Conservation (phyloP, 2,888 invertebrate genomes). For the Xylota segnis region DNA sequence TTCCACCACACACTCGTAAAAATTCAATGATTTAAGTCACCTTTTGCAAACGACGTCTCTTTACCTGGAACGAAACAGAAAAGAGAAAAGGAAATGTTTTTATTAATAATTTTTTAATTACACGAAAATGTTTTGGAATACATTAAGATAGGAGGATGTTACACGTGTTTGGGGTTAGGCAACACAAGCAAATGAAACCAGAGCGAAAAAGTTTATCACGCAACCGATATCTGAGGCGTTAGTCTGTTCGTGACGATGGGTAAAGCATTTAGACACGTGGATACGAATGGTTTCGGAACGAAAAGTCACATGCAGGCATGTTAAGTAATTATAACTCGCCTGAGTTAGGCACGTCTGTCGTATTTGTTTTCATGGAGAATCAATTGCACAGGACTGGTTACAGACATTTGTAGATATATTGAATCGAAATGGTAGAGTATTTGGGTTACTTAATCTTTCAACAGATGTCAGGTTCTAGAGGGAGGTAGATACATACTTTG, state of each 20-base stretch:
- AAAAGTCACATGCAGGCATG: constrained; percentile 22
- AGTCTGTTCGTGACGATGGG: neutral
- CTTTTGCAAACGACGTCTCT: constrained; percentile 56
- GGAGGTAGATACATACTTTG: neutral
- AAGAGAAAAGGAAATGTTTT: constrained; percentile 8
- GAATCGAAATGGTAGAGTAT: neutral
- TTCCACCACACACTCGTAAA: neutral
- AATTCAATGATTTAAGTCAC: constrained; percentile 46
- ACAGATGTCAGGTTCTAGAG: neutral
- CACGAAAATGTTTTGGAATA: constrained; percentile 1
- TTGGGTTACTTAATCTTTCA: neutral
- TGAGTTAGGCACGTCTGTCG: constrained; percentile 7
- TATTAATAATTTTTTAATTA: constrained; percentile 5
- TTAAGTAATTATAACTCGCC: constrained; percentile 14
- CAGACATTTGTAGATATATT: no score
- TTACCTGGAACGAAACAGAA: constrained; percentile 67
- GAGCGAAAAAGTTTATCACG: constrained; percentile 19
- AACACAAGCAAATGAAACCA: neutral
- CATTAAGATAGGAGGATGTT: neutral
- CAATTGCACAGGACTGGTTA: constrained; percentile 2
- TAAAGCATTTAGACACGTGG: constrained; percentile 7
- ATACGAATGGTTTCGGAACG: neutral
- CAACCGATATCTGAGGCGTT: constrained; percentile 12
- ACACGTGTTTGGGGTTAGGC: constrained; percentile 20
- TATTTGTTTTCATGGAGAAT: constrained; percentile 1